Evolutionary conservation across 2,888 invertebrate genomes (phyloP).

Genomic region (Stenchaetothrips biformis): DNA sequence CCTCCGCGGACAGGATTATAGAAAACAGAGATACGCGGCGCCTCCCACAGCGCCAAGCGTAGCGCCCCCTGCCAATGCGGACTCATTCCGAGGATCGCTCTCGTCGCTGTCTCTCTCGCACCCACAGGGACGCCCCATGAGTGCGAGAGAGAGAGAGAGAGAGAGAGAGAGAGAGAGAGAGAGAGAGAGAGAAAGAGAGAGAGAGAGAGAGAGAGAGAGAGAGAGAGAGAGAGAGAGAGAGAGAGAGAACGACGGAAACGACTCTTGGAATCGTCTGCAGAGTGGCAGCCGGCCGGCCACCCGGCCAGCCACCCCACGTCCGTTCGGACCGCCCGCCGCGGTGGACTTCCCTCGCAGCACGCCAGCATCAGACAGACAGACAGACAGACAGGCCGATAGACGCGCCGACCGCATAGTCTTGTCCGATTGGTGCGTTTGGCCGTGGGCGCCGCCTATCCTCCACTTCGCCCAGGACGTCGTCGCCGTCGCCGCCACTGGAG

Average conservation of each 20-base stretch:
- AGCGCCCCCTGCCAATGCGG: too few relatives aligned
- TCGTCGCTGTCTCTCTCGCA: too few relatives aligned
- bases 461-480: not conserved
- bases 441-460: not conserved
- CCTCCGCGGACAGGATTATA: too few relatives aligned
- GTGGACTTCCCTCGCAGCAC: too few relatives aligned
- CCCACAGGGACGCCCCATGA: not conserved
- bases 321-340: too few relatives aligned
- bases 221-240: too few relatives aligned
- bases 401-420: not conserved
- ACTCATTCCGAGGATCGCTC: too few relatives aligned
- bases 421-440: not conserved
- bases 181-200: not conserved
- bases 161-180: not conserved
- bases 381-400: not conserved
- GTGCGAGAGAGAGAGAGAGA: constrained; percentile 2
- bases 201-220: too few relatives aligned
- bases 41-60: too few relatives aligned
- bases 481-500: too few relatives aligned
- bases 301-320: not conserved
- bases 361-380: not conserved
- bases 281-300: not conserved
- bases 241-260: not conserved
- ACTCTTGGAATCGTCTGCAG: not conserved
- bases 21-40: too few relatives aligned